Evolutionary conservation across 37 sponge, comb jelly and placozoan species (phyloP).

Genomic region (Oscarella lobularis): DNA sequence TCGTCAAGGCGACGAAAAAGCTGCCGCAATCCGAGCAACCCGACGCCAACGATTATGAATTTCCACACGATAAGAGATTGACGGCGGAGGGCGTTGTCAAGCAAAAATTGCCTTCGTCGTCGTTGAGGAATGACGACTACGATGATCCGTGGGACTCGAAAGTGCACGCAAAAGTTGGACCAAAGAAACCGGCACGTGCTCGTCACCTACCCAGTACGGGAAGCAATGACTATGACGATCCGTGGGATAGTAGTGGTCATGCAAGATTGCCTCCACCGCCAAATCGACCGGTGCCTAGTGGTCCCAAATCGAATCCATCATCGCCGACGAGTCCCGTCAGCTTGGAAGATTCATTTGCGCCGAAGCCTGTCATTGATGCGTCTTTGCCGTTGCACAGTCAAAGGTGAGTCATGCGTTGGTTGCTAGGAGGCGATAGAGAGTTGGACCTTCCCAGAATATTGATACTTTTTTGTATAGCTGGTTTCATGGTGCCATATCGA

Average conservation of each 20-base stretch:
- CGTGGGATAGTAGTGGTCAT: neutral
- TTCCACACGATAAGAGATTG: neutral
- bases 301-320: too few species aligned
- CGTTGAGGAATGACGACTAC: neutral
- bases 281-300: too few species aligned
- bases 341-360: too few species aligned
- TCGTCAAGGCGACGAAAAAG: neutral
- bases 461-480: neutral
- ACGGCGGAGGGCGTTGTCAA: neutral
- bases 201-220: neutral
- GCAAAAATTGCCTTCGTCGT: neutral
- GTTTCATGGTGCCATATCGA: neutral
- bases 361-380: too few species aligned
- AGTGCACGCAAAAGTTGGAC: neutral
- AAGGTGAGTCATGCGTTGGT: too few species aligned
- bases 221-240: neutral
- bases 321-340: too few species aligned
- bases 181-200: neutral
- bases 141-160: slow-evolving; percentile 1
- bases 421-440: too few species aligned
- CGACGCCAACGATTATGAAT: neutral
- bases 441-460: too few species aligned
- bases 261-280: too few species aligned
- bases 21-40: neutral
- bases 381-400: too few species aligned